phyloP scores from a whole-genome alignment of 2,888 invertebrate species.

The Tenthredo amoena region DNA sequence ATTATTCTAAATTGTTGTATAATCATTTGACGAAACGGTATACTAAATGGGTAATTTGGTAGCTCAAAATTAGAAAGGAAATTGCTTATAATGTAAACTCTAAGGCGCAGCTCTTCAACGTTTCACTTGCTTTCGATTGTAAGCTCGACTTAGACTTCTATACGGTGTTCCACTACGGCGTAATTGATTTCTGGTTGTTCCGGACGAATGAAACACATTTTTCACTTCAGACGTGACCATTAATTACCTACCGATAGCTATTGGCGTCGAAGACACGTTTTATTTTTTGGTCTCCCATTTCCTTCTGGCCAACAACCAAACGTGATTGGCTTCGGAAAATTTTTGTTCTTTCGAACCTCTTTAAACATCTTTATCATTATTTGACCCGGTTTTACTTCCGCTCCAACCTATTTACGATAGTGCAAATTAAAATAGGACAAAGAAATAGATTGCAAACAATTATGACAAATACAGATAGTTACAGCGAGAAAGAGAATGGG shows the following conservation, averaged over 20 bases:
- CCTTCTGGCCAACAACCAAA: constrained; percentile 17
- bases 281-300: constrained; percentile 38
- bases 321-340: constrained; percentile 27
- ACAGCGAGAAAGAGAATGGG: background rate
- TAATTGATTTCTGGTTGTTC: constrained; percentile 47
- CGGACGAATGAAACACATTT: constrained; percentile 47
- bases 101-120: constrained; percentile 13
- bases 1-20: background rate
- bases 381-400: background rate
- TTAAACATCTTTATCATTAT: background rate
- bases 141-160: constrained; percentile 27
- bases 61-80: background rate
- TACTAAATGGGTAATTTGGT: background rate
- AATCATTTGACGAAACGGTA: background rate
- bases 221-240: constrained; percentile 44
- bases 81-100: constrained; percentile 9
- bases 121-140: constrained; percentile 13
- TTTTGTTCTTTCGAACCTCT: background rate
- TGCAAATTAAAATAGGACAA: background rate
- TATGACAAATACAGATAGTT: background rate
- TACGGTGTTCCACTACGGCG: constrained; percentile 31
- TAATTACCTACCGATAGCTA: constrained; percentile 44
- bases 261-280: constrained; percentile 42
- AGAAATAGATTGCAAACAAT: background rate
- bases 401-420: background rate